Conservation (phyloP, 1,140 invertebrate genomes). For the Dendroctonus ponderosae region DNA sequence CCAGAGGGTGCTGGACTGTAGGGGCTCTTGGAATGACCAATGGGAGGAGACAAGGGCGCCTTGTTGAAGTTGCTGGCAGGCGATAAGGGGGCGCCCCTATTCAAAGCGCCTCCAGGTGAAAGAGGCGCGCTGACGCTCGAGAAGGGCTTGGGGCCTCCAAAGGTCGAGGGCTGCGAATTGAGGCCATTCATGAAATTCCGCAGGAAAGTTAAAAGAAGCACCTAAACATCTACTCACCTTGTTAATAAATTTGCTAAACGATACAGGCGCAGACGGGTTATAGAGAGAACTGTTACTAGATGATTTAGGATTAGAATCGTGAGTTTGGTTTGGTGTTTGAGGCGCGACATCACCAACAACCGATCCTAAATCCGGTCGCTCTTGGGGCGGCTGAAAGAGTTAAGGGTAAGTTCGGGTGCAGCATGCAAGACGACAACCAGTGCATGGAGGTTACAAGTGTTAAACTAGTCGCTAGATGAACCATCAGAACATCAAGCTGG, state of each 20-base stretch:
- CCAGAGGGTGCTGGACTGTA: constrained; percentile 46
- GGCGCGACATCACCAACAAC: neutral
- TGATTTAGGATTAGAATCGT: constrained; percentile 35
- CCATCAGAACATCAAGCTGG: neutral
- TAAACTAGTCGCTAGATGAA: neutral
- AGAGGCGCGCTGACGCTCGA: constrained; percentile 51
- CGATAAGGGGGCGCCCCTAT: constrained; percentile 51
- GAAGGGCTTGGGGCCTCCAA: constrained; percentile 59
- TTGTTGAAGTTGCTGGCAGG: constrained; percentile 48
- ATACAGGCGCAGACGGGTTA: constrained; percentile 36
- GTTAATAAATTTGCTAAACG: constrained; percentile 39
- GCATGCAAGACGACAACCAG: constrained; percentile 33
- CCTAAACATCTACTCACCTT: constrained; percentile 36
- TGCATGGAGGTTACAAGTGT: constrained; percentile 3
- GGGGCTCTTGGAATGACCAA: constrained; percentile 54
- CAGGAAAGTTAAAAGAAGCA: neutral
- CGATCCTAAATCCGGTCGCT: neutral
- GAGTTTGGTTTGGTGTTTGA: constrained; percentile 9
- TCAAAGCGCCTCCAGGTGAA: constrained; percentile 50
- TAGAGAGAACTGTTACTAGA: constrained; percentile 37
- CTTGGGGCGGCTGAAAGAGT: too few relatives aligned
- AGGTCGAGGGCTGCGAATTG: constrained; percentile 4
- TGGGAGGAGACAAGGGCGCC: constrained; percentile 50
- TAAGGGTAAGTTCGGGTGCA: constrained; percentile 8
- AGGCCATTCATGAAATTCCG: neutral